Evolutionary conservation across 2,797 vertebrate genomes (phyloP), one percentile per base, ranked within the genome.

Genomic region (Sus cebifrons): DNA sequence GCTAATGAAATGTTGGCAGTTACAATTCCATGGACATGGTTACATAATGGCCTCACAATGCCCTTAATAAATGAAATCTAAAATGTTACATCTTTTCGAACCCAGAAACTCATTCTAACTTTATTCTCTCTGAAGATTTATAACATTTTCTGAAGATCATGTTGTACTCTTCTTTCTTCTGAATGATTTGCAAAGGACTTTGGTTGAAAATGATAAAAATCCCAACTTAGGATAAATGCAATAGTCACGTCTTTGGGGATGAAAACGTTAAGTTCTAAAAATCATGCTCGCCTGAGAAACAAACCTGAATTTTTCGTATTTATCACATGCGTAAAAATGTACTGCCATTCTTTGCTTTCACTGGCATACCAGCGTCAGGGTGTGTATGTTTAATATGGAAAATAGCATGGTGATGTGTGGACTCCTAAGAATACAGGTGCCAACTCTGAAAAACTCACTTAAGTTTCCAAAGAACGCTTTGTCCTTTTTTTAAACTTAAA

Each of bases 1-100:
- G 86, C 87, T 97, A 96, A 97, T 87, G 89, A 94, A 96, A 91
- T 94, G 96, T 89, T 83, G 87, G 88, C 91, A 91, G 20, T 96
- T 92, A 68, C 40, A 87, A 29, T 96, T 74, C 94, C 58, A 23
- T 18, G 32, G 79, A 84, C 75, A n/a, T 71, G 78, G 75, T 97
- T 91, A 60, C 87, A 21, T 78, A 93, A 93, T 60, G 36, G 71
- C 74, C 75, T 88, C 13, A 12, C 7, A 2, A 71, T 54, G 68
- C 52, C 86, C 65, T 95, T 96, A 84, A 60, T 94, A 96, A 91
- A 95, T 96, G 95, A 96, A 93, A 95, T 94, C 60, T 90, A 49
- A 96, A 91, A 74, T 78, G 77, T 68, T 89, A n/a, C 40, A 71
- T 95, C 83, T 96, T 89, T 92, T 71, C 12, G 14, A 93, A 91